These are phyloP conservation scores for Distichodus sexfasciatus DNA, from an alignment of 2,797 vertebrate species.

Conservation along the genomic window DNA sequence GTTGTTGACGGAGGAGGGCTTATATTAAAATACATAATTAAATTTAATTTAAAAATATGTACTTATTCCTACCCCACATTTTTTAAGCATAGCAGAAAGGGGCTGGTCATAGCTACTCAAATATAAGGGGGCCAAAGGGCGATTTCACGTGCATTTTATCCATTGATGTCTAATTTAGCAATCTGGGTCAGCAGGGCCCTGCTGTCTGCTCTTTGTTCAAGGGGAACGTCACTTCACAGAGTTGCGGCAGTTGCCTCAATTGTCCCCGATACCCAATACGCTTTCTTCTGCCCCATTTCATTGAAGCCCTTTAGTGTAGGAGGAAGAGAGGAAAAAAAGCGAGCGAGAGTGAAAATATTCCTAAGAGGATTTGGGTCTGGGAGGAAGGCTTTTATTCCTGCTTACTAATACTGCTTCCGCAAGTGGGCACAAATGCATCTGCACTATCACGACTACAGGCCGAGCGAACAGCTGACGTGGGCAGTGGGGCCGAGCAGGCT, in stretches of 20 bases:
- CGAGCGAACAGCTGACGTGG: slow-evolving; percentile 33
- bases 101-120: slow-evolving; percentile 36
- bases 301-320: slow-evolving; percentile 8
- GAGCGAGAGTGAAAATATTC: slow-evolving; percentile 16
- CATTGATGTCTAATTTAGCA: slow-evolving; percentile 58
- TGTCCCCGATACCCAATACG: slow-evolving; percentile 39
- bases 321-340: not conserved
- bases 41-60: too few relatives aligned
- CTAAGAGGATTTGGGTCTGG: slow-evolving; percentile 40
- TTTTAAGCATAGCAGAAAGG: not conserved
- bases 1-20: not conserved
- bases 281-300: slow-evolving; percentile 43
- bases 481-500: slow-evolving; percentile 24
- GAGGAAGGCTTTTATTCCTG: slow-evolving; percentile 34
- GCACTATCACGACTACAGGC: slow-evolving; percentile 41
- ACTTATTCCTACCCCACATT: not conserved
- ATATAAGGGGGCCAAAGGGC: slow-evolving; percentile 56
- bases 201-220: slow-evolving; percentile 49
- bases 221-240: slow-evolving; percentile 23
- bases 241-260: slow-evolving; percentile 13
- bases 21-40: not conserved
- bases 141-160: slow-evolving; percentile 46
- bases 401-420: slow-evolving; percentile 38
- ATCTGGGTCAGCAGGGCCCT: slow-evolving; percentile 54
- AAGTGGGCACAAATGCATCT: slow-evolving; percentile 40